Percentiles rank a stretch among this genome's conserved stretches.
These are phyloP conservation scores for Zosterops japonicus DNA, from an alignment of 2,113 vertebrate genomes.

Conservation along the genomic window DNA sequence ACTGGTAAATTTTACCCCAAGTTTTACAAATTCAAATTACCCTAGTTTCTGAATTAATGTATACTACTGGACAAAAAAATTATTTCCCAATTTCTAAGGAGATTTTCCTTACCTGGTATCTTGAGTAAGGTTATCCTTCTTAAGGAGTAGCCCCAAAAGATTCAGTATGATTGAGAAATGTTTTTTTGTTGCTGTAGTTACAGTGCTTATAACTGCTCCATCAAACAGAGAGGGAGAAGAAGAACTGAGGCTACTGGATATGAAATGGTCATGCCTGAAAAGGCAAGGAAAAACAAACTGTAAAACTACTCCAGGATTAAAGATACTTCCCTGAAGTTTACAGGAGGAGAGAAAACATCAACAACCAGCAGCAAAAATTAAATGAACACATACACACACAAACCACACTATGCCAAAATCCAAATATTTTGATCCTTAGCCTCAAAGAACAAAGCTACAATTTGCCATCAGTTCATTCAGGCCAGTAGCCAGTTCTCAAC, in stretches of 20 bases:
- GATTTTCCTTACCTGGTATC: conserved; percentile 84
- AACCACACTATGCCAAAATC: background rate
- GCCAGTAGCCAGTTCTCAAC: background rate
- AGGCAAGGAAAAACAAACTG: background rate
- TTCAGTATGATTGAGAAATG: conserved; percentile 93
- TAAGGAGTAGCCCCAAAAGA: conserved; percentile 87
- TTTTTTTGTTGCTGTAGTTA: conserved; percentile 97
- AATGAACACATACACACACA: background rate
- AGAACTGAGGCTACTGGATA: conserved; percentile 96
- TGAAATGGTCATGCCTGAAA: conserved; percentile 94
- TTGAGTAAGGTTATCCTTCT: conserved; percentile 87
- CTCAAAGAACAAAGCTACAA: background rate
- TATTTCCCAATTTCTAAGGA: background rate
- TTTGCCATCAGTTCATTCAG: background rate
- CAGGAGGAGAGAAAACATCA: background rate
- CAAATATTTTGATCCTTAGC: background rate
- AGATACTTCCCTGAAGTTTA: background rate
- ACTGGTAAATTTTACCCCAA: background rate
- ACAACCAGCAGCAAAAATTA: background rate
- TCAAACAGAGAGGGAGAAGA: conserved; percentile 96
- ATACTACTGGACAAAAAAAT: background rate
- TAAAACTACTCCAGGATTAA: background rate
- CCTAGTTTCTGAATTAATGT: background rate
- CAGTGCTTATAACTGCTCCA: conserved; percentile 96
- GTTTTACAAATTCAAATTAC: background rate